phyloP scores from a whole-genome alignment of 2,888 invertebrate genomes.

The Xiphydria camelus region DNA sequence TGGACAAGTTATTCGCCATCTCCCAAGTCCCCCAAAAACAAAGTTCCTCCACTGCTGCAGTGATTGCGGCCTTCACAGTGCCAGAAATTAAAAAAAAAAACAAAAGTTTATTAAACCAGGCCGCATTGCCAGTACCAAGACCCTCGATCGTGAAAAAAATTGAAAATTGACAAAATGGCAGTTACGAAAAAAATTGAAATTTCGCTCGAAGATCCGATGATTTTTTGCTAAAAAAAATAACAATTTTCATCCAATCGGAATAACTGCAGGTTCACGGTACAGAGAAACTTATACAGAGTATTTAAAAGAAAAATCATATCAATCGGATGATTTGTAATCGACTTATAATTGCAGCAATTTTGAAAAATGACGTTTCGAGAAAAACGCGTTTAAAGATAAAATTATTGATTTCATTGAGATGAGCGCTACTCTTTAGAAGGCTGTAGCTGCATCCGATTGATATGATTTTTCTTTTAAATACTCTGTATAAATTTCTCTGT shows the following conservation, averaged over 20 bases:
- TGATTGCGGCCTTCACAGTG: not conserved
- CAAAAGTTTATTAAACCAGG: slow-evolving; percentile 3
- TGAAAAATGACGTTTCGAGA: slow-evolving; percentile 2
- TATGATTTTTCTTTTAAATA: too few species aligned
- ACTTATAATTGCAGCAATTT: not conserved
- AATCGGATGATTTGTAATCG: slow-evolving; percentile 1
- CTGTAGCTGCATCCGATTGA: too few species aligned
- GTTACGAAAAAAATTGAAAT: too few species aligned
- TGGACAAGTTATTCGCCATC: slow-evolving; percentile 1
- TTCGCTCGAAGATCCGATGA: not conserved
- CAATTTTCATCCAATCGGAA: not conserved
- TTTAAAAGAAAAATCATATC: not conserved
- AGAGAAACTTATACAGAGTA: not conserved
- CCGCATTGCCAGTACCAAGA: not conserved
- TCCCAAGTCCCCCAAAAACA: not conserved
- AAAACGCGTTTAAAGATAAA: slow-evolving; percentile 5
- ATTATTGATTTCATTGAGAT: slow-evolving; percentile 1
- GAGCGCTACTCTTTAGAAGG: too few species aligned
- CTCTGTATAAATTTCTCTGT: too few species aligned
- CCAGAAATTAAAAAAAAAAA: not conserved
- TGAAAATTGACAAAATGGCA: too few species aligned
- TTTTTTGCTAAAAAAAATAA: not conserved
- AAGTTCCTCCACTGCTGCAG: not conserved
- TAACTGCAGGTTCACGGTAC: not conserved
- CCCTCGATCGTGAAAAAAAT: not conserved